Evolutionary conservation across 2,113 vertebrate species (phyloP).

Genomic region (Cyanoramphus novaezelandiae): DNA sequence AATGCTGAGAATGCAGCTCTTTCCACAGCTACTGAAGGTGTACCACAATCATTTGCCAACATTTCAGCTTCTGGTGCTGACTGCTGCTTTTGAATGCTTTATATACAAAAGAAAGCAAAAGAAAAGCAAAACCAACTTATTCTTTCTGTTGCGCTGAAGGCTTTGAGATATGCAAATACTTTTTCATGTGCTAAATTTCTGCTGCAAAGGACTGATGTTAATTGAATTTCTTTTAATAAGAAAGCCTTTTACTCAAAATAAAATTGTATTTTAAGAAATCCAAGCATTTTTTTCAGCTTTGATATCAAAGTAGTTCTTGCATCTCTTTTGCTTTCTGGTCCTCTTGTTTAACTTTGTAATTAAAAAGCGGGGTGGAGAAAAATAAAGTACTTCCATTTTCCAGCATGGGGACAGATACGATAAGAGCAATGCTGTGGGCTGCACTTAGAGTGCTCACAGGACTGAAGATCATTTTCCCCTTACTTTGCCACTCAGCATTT

Average conservation of each 20-base stretch:
- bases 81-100: neutral
- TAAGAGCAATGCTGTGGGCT: neutral
- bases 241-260: neutral
- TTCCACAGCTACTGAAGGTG: accelerated
- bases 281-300: neutral
- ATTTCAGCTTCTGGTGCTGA: neutral
- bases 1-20: neutral
- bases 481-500: neutral
- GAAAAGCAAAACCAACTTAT: neutral
- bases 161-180: neutral
- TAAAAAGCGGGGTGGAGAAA: neutral
- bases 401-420: neutral
- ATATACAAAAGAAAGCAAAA: neutral
- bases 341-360: neutral
- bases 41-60: neutral
- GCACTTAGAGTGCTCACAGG: neutral
- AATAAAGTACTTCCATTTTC: neutral
- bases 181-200: neutral
- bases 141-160: neutral
- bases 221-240: neutral
- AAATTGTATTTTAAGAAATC: neutral
- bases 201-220: neutral
- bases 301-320: neutral
- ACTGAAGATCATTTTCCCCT: neutral
- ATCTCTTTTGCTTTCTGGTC: neutral